Base-by-base conservation (phyloP, 2,797 vertebrate genomes). In the Danio choprae region DNA sequence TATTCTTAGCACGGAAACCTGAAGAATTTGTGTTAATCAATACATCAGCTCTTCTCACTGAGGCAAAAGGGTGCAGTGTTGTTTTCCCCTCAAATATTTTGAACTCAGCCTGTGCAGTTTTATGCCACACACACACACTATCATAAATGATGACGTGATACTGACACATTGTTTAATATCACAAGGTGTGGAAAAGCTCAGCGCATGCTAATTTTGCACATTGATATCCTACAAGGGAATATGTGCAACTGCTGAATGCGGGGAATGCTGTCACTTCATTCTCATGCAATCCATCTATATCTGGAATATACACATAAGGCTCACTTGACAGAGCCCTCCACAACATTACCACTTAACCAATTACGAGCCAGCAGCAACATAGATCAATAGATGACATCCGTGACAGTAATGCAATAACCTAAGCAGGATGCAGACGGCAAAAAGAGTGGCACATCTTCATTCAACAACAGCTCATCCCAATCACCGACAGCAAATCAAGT, bases 331-430 rank as follows among this genome's bases (percentile, higher is more conserved):
- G 38, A 64, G 50, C 48, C 77, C 72, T 79, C 59, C 77, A 79
- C 73, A 76, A 59, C 51, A 67, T 75, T 74, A 74, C 71, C 53
- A 68, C 72, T 81, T 75, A 75, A 75, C 80, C 77, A 53, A 75
- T 81, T 76, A 75, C 56, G 18, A 69, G 13, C 44, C 72, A 53
- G 58, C 20, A 69, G n/a, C 20, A 69, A 41, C 38, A 46, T 76
- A 76, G 53, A 76, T 81, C 72, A 76, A 69, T 75, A 76, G 64
- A 69, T 69, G 46, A 55, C 63, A 70, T 81, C 56, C 62, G 64
- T 76, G 73, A 81, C 79, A 65, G 46, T 68, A 74, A 81, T 69
- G 56, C 36, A 76, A 60, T 68, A 76, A 70, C 8, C 43, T n/a
- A 60, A 41, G 63, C 55, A 76, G 50, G 63, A 59, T 55, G 38